phyloP scores from a whole-genome alignment of 1,140 invertebrate genomes.

The Magallana gigas region DNA sequence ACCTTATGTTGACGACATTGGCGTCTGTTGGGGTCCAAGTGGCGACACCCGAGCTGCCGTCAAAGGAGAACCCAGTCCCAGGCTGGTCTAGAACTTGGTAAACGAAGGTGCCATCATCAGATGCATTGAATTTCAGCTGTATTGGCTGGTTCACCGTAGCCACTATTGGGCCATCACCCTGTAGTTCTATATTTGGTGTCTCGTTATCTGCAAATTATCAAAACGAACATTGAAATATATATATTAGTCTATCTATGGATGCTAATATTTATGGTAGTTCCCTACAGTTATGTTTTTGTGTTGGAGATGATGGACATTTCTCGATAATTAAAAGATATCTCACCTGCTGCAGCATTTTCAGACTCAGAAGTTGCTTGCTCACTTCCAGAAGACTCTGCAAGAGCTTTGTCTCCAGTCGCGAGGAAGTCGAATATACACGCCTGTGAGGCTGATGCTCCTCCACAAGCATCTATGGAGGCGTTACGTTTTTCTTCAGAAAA shows the following conservation, averaged over 20 bases:
- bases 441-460: slow-evolving; percentile 32
- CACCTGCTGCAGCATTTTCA: not conserved
- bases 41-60: slow-evolving; percentile 13
- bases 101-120: slow-evolving; percentile 28
- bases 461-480: not conserved
- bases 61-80: not conserved
- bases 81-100: slow-evolving; percentile 41
- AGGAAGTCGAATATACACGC: slow-evolving; percentile 52
- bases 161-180: not conserved
- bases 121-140: slow-evolving; percentile 5
- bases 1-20: slow-evolving; percentile 35
- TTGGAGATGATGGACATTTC: too few species aligned
- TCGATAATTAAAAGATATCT: not conserved
- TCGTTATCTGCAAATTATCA: not conserved
- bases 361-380: not conserved
- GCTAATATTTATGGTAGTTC: too few species aligned
- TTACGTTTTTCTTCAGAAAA: not conserved
- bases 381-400: slow-evolving; percentile 22
- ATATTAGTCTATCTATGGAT: too few species aligned
- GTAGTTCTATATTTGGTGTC: not conserved
- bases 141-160: slow-evolving; percentile 15
- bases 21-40: slow-evolving; percentile 42
- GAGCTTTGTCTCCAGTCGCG: slow-evolving; percentile 34
- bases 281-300: too few species aligned
- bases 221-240: too few species aligned